Conservation (phyloP, 2,113 vertebrate genomes). For the Aramus guarauna region DNA sequence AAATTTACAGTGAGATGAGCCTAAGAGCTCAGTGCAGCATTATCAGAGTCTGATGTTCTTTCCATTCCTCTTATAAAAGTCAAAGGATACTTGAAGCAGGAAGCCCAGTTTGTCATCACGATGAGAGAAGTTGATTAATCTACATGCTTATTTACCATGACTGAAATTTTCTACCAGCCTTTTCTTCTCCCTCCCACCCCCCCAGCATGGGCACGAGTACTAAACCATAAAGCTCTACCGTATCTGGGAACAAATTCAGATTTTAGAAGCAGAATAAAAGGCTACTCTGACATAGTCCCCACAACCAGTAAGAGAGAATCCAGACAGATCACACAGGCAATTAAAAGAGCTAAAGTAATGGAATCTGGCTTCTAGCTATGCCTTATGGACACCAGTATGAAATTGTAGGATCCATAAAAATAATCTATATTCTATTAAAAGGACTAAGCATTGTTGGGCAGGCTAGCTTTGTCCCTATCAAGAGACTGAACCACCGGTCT, state of each 20-base stretch:
- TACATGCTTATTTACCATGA: background rate
- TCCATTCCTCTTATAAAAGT: background rate
- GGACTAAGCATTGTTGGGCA: background rate
- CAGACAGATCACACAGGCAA: background rate
- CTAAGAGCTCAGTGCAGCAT: background rate
- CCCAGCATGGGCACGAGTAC: background rate
- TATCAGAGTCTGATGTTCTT: background rate
- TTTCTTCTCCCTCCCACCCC: background rate
- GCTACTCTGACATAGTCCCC: background rate
- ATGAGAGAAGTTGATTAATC: background rate
- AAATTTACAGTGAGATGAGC: background rate
- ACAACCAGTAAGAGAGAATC: background rate
- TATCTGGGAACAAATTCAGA: background rate
- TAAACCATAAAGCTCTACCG: background rate
- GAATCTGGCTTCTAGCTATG: conserved; percentile 36
- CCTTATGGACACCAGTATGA: background rate
- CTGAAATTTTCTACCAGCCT: background rate
- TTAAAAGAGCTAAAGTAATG: conserved; percentile 2
- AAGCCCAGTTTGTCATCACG: background rate
- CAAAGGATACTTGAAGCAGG: background rate
- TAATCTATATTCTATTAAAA: conserved; percentile 31
- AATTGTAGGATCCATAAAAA: conserved; percentile 22
- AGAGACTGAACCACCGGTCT: background rate
- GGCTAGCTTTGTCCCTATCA: background rate
- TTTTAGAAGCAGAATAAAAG: background rate